phyloP scores from a whole-genome alignment of 2,113 vertebrate species.

The Microcebus jonahi region DNA sequence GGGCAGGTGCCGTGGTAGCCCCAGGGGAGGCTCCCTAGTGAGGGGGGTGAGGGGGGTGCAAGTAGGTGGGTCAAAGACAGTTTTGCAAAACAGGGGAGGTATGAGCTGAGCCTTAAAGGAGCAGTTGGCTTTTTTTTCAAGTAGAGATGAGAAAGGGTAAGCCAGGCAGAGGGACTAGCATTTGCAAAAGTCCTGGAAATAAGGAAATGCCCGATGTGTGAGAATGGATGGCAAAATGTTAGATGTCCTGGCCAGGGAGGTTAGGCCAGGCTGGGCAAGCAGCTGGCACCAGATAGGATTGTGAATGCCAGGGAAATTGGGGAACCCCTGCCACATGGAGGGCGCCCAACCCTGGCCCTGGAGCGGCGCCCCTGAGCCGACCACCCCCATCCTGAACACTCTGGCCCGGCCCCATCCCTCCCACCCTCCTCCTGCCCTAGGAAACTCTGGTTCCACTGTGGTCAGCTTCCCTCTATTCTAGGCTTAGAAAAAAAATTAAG shows the following conservation, averaged over 20 bases:
- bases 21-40: not conserved
- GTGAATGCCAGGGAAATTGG: slow-evolving; percentile 29
- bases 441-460: not conserved
- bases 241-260: not conserved
- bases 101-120: not conserved
- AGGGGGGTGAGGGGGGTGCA: too few species aligned
- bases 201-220: not conserved
- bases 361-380: not conserved
- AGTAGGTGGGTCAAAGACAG: not conserved
- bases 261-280: not conserved
- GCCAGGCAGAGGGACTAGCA: not conserved
- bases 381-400: not conserved
- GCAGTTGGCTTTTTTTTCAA: not conserved
- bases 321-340: slow-evolving; percentile 53
- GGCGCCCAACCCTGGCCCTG: not conserved
- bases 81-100: not conserved
- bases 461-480: not conserved
- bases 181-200: not conserved
- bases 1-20: not conserved
- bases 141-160: not conserved
- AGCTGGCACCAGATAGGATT: not conserved
- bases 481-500: not conserved
- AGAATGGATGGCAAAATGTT: not conserved
- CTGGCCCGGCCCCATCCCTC: not conserved
- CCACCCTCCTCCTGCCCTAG: not conserved